Evolutionary conservation across 2,888 invertebrate species (phyloP).

Genomic region (Drosophila yooni): DNA sequence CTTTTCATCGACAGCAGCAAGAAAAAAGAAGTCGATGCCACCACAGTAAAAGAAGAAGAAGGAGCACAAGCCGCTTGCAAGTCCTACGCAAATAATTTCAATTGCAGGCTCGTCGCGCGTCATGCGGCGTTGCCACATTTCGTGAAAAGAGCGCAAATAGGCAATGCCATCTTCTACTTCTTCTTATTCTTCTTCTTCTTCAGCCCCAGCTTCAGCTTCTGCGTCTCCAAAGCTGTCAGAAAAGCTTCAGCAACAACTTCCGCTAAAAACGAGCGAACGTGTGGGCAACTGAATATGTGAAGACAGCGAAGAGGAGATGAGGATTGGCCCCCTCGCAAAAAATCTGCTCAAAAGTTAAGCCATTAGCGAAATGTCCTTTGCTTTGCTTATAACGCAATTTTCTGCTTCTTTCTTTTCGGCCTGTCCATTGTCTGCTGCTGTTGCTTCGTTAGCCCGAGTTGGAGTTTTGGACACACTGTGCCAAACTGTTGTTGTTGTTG

Average conservation of each 20-base stretch:
- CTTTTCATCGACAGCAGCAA: constrained; percentile 73
- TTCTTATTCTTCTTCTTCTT: constrained; percentile 1
- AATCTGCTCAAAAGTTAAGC: constrained; percentile 76
- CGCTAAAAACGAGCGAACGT: constrained; percentile 47
- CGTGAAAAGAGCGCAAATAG: constrained; percentile 39
- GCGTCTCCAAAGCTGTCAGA: constrained; percentile 62
- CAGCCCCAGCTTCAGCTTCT: neutral
- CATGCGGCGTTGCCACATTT: constrained; percentile 70
- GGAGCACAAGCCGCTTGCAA: constrained; percentile 14
- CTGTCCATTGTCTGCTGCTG: constrained; percentile 62
- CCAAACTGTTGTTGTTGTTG: constrained; percentile 17
- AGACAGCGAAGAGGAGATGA: constrained; percentile 3
- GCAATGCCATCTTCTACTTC: constrained; percentile 20
- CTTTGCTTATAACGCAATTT: constrained; percentile 79
- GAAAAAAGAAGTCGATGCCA: constrained; percentile 8
- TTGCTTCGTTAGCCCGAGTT: constrained; percentile 68
- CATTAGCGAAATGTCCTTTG: constrained; percentile 79
- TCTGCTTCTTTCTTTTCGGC: constrained; percentile 55
- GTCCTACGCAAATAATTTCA: constrained; percentile 75
- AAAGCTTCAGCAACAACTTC: constrained; percentile 78
- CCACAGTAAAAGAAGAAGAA: neutral
- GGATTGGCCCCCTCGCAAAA: constrained; percentile 33
- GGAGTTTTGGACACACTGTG: constrained; percentile 64
- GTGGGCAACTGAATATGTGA: constrained; percentile 1
- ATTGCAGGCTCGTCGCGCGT: constrained; percentile 53